Conservation (phyloP, 2,797 vertebrate species). For the Uromys caudimaculatus region DNA sequence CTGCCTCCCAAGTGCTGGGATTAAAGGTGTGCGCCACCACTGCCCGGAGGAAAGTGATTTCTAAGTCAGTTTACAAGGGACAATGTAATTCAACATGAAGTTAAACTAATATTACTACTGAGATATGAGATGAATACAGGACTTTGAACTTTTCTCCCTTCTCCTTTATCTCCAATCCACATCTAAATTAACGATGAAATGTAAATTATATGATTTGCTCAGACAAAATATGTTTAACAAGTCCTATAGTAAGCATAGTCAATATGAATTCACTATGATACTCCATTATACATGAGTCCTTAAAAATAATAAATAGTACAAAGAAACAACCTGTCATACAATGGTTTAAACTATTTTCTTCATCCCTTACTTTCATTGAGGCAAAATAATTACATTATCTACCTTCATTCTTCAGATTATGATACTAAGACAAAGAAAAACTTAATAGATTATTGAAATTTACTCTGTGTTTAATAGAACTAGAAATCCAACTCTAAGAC, state of each 20-base stretch:
- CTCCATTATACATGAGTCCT: neutral
- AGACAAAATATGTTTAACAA: neutral
- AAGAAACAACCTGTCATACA: neutral
- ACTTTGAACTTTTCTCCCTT: neutral
- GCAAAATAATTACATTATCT: neutral
- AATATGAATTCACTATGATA: constrained; percentile 6
- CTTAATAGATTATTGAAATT: constrained; percentile 14
- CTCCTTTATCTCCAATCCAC: neutral
- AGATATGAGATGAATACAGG: neutral
- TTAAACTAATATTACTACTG: neutral
- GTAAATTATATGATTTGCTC: neutral
- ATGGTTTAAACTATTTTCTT: neutral
- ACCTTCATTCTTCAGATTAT: constrained; percentile 14
- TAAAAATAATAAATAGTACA: neutral
- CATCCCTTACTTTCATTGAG: neutral
- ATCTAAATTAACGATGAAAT: neutral
- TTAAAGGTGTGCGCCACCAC: too few relatives aligned
- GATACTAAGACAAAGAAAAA: neutral
- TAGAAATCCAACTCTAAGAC: neutral
- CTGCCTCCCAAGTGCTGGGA: too few relatives aligned
- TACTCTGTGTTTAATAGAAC: neutral
- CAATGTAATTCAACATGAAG: constrained; percentile 30
- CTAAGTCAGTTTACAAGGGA: constrained; percentile 13
- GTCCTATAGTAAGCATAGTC: neutral
- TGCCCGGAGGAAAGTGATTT: constrained; percentile 31